Evolutionary conservation across 2,888 invertebrate genomes (phyloP).

Genomic region (Macaria liturata): DNA sequence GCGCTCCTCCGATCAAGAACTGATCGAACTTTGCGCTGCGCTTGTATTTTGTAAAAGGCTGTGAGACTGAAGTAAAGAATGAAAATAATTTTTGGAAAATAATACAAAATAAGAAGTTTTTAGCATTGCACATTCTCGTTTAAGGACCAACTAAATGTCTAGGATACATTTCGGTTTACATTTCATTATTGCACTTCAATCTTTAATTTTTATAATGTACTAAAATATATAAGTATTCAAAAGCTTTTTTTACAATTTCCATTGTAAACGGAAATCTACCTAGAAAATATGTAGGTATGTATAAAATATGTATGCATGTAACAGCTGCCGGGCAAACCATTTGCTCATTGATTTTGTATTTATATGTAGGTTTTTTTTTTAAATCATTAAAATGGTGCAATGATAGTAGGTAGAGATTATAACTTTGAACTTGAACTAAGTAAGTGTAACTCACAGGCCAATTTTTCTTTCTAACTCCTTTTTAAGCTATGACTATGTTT

Average conservation of each 20-base stretch:
- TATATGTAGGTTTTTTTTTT: slow-evolving; percentile 46
- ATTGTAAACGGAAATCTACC: slow-evolving; percentile 69
- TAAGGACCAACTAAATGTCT: slow-evolving; percentile 74
- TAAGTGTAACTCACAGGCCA: too few species aligned
- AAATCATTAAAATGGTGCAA: slow-evolving; percentile 74
- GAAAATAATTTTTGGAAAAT: slow-evolving; percentile 72
- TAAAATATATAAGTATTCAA: neutral
- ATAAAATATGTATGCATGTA: slow-evolving; percentile 68
- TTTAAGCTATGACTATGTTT: neutral
- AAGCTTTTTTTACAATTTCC: neutral
- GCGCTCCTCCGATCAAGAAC: slow-evolving; percentile 52
- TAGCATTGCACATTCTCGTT: slow-evolving; percentile 82
- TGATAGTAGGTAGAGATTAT: slow-evolving; percentile 31
- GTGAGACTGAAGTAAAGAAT: slow-evolving; percentile 71
- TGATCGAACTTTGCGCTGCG: slow-evolving; percentile 66
- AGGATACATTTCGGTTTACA: slow-evolving; percentile 68
- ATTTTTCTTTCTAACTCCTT: neutral
- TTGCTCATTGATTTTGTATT: slow-evolving; percentile 49
- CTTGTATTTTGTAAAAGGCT: slow-evolving; percentile 54
- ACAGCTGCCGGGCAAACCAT: slow-evolving; percentile 79
- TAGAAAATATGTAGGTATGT: slow-evolving; percentile 74
- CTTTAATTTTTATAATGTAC: slow-evolving; percentile 6
- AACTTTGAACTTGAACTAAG: too few species aligned
- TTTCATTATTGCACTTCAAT: slow-evolving; percentile 11
- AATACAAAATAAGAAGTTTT: slow-evolving; percentile 72